Base-by-base conservation (phyloP, 1,140 invertebrate species). In the Notospermus geniculatus region DNA sequence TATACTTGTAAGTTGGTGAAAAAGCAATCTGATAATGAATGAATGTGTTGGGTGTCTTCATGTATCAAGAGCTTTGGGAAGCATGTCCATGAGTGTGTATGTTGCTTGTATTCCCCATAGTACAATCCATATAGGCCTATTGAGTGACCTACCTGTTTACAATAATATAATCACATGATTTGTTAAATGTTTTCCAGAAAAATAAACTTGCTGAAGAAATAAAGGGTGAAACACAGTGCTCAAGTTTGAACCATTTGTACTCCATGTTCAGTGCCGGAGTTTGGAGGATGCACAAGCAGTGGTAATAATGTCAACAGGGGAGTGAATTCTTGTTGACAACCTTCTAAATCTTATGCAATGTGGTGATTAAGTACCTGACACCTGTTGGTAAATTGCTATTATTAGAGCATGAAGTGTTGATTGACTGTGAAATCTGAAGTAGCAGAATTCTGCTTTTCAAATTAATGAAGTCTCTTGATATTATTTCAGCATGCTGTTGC, bases 201-300 rank as follows among this genome's bases (percentile, higher is more conserved):
- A 45, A 23, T 45, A 1, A 17, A 19, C 23, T 15, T 45, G 11
- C 22, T 55, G 17, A 64, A 19, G 43, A 61, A n/a, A 41, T 70
- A 32, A 67, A 58, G 46, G 73, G 70, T 2, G 69, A n/a, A n/a
- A 77, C 64, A 73, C 75, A 29, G 71, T 77, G 0, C 79, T 86
- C 41, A 86, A 86, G 72, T 83, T 84, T 77, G 85, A 86, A 66
- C 83, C 85, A 50, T 80, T 84, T 72, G 82, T 86, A 58, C 67
- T 86, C 36, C 85, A 86, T 73, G 72, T 85, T 2, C 83, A 83
- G 57, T 84, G 83, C 63, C 59, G 69, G 45, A 69, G 64, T 39
- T 46, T 85, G 2, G 63, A 72, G 55, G 64, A 75, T 71, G 84
- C 84, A 23, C 81, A 83, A 60, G 61, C 61, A 63, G 50, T 82